These are phyloP conservation scores for Athene noctua DNA, from an alignment of 2,113 vertebrate genomes.

Conservation along the genomic window DNA sequence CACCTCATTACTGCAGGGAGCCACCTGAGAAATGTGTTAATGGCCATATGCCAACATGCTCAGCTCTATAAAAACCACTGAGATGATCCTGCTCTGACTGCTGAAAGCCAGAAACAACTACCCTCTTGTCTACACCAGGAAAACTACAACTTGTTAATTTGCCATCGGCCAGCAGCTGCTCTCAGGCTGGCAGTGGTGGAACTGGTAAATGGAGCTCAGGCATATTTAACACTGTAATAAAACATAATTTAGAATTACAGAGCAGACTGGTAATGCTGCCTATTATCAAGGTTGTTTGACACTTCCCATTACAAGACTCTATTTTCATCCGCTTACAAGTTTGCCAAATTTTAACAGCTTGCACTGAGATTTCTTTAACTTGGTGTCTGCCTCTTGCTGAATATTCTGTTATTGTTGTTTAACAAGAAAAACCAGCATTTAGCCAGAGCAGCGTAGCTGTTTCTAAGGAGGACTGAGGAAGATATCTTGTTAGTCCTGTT, in stretches of 20 bases:
- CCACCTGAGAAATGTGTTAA: constrained; percentile 63
- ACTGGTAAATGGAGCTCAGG: constrained; percentile 26
- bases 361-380: constrained; percentile 36
- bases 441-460: constrained; percentile 29
- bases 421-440: neutral
- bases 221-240: constrained; percentile 61
- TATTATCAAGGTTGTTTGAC: constrained; percentile 62
- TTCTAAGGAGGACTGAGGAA: constrained; percentile 6
- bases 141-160: constrained; percentile 61
- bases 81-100: constrained; percentile 47
- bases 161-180: constrained; percentile 47
- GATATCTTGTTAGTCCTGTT: constrained; percentile 46
- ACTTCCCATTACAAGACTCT: constrained; percentile 55
- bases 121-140: constrained; percentile 40
- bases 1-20: constrained; percentile 23
- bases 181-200: constrained; percentile 17
- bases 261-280: constrained; percentile 54
- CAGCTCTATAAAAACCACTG: neutral
- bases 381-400: constrained; percentile 5
- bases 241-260: constrained; percentile 58
- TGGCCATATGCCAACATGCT: constrained; percentile 21
- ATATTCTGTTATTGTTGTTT: constrained; percentile 35
- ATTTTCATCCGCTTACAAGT: constrained; percentile 40
- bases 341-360: constrained; percentile 62
- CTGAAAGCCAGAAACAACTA: constrained; percentile 53